Percentiles rank a stretch among this genome's conserved stretches.
Evolutionary conservation across 2,888 invertebrate species (phyloP).

Genomic region (Psylliodes chrysocephalus): DNA sequence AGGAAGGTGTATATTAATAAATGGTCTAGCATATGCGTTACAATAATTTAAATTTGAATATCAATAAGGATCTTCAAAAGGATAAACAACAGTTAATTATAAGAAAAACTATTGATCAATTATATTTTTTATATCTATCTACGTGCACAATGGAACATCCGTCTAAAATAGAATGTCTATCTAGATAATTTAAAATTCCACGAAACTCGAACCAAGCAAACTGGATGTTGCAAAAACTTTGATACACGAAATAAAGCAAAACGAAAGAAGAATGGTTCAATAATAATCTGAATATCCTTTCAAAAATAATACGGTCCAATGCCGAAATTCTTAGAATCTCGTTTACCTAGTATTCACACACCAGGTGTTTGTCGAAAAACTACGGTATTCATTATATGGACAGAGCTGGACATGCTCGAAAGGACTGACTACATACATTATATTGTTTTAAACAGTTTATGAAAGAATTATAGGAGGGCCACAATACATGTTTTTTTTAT

Average conservation of each 20-base stretch:
- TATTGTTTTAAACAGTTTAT: too few species aligned
- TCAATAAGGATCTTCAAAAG: too few species aligned
- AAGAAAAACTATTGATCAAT: too few species aligned
- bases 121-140: too few species aligned
- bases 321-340: slow-evolving; percentile 33
- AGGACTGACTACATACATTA: too few species aligned
- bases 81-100: too few species aligned
- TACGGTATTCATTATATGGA: neutral
- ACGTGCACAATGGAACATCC: too few species aligned
- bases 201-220: neutral
- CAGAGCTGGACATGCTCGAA: neutral
- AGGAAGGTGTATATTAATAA: too few species aligned
- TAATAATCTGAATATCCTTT: slow-evolving; percentile 19
- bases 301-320: slow-evolving; percentile 22
- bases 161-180: neutral
- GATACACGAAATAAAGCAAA: neutral
- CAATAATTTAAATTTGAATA: too few species aligned
- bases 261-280: neutral
- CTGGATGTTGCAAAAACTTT: neutral
- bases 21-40: too few species aligned
- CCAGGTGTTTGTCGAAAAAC: slow-evolving; percentile 32
- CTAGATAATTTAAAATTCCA: neutral
- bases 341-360: slow-evolving; percentile 36
- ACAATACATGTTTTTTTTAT: too few species aligned
- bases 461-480: too few species aligned